Evolutionary conservation across 2,113 vertebrate species (phyloP).

Genomic region (Urocynchramus pylzowi): DNA sequence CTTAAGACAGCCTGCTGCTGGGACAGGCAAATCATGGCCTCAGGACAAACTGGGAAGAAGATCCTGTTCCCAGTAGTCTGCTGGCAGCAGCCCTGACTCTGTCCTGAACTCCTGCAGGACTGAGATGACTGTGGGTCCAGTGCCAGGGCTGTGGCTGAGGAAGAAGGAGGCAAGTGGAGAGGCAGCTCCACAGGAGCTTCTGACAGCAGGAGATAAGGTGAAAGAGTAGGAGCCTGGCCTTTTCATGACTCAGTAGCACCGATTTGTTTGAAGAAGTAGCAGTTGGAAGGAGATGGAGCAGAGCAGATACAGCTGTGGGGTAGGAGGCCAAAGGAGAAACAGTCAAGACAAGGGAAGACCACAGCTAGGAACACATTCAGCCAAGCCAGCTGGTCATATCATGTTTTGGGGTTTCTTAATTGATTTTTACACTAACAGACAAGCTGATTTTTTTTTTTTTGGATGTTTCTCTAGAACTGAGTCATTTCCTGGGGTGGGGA

Average conservation of each 20-base stretch:
- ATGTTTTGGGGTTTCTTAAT: not conserved
- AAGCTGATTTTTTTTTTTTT: not conserved
- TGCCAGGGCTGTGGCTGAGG: not conserved
- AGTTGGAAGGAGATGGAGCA: not conserved
- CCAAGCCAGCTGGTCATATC: not conserved
- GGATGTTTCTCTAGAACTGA: conserved; percentile 36
- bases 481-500: conserved; percentile 53
- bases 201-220: not conserved
- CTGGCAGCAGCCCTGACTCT: not conserved
- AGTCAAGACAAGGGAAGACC: not conserved
- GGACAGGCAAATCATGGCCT: not conserved
- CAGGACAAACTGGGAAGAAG: not conserved
- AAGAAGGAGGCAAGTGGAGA: accelerated
- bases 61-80: not conserved
- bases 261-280: not conserved
- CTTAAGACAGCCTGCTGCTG: not conserved
- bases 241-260: not conserved
- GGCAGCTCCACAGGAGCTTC: not conserved
- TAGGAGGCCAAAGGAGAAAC: not conserved
- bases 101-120: not conserved
- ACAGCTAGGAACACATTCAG: not conserved
- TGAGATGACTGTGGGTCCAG: accelerated
- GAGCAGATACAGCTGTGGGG: not conserved
- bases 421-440: conserved; percentile 24
- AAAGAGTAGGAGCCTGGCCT: not conserved